phyloP scores from a whole-genome alignment of 2,888 invertebrate species.

The Apoderus coryli region DNA sequence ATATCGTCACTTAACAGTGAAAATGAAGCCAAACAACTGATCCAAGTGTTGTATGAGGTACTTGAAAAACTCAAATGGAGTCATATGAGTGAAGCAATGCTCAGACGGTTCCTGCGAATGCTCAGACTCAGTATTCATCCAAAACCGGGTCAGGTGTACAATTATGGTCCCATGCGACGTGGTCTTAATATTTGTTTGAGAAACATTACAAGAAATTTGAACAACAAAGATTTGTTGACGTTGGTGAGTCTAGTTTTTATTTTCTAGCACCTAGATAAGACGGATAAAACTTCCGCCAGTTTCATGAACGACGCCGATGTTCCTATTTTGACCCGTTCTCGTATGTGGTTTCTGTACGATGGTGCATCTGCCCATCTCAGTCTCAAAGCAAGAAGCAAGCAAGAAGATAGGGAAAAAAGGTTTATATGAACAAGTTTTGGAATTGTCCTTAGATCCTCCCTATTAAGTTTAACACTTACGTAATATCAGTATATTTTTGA shows the following conservation, averaged over 20 bases:
- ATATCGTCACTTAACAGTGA: constrained; percentile 18
- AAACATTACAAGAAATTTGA: constrained; percentile 36
- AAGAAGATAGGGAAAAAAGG: too few species aligned
- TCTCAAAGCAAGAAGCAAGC: too few species aligned
- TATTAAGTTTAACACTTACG: too few species aligned
- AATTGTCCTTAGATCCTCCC: too few species aligned
- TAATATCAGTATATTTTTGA: too few species aligned
- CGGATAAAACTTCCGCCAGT: too few species aligned
- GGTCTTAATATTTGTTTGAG: constrained; percentile 42
- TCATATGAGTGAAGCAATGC: constrained; percentile 31
- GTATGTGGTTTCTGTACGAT: too few species aligned
- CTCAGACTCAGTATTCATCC: constrained; percentile 34
- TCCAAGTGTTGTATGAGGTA: constrained; percentile 38
- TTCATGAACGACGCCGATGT: too few species aligned
- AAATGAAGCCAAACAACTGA: constrained; percentile 32
- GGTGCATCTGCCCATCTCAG: too few species aligned
- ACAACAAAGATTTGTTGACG: constrained; percentile 34
- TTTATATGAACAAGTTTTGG: too few species aligned
- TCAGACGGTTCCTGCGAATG: constrained; percentile 32
- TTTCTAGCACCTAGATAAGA: too few species aligned
- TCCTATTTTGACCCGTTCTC: too few species aligned
- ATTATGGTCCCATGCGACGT: constrained; percentile 32
- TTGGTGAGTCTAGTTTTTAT: constrained; percentile 30
- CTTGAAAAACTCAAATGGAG: constrained; percentile 36
- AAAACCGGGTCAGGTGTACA: constrained; percentile 18